phyloP scores from a whole-genome alignment of 2,888 invertebrate species.

The Digitonthophagus gazella region DNA sequence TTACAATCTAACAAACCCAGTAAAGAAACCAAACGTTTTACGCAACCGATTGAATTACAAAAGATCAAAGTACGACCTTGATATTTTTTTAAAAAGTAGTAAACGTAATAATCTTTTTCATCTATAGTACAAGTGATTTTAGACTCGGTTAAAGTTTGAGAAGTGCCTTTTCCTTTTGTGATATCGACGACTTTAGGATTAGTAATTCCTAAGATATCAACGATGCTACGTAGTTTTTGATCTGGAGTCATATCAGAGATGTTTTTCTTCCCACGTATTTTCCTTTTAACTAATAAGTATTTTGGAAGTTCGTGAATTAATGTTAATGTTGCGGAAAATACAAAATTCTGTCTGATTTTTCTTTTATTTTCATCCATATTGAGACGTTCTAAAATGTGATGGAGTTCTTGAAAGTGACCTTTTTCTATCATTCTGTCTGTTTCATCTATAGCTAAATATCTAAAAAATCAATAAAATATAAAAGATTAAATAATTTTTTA shows the following conservation, averaged over 20 bases:
- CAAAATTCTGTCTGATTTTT: conserved; percentile 80
- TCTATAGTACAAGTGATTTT: conserved; percentile 74
- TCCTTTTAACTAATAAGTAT: conserved; percentile 63
- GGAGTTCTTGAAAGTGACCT: conserved; percentile 92
- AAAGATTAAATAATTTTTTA: neutral
- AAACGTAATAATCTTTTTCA: conserved; percentile 89
- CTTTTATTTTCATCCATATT: conserved; percentile 66
- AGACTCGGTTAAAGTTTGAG: conserved; percentile 80
- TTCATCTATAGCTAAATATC: conserved; percentile 94
- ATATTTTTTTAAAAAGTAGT: conserved; percentile 83
- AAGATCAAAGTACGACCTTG: conserved; percentile 92
- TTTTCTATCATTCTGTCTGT: conserved; percentile 97
- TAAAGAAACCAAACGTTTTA: conserved; percentile 72
- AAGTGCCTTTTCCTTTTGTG: conserved; percentile 78
- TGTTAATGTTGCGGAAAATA: conserved; percentile 96
- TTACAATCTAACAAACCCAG: conserved; percentile 68
- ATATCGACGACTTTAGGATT: conserved; percentile 93
- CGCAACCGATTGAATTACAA: conserved; percentile 91
- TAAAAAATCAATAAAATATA: conserved; percentile 45
- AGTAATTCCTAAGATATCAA: conserved; percentile 79
- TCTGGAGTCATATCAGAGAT: conserved; percentile 66
- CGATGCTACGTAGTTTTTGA: conserved; percentile 74
- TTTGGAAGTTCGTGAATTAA: conserved; percentile 82
- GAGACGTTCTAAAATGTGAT: conserved; percentile 73
- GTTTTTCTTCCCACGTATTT: conserved; percentile 55